These are phyloP conservation scores for Noctua fimbriata DNA, from an alignment of 2,888 invertebrate species.

Conservation along the genomic window DNA sequence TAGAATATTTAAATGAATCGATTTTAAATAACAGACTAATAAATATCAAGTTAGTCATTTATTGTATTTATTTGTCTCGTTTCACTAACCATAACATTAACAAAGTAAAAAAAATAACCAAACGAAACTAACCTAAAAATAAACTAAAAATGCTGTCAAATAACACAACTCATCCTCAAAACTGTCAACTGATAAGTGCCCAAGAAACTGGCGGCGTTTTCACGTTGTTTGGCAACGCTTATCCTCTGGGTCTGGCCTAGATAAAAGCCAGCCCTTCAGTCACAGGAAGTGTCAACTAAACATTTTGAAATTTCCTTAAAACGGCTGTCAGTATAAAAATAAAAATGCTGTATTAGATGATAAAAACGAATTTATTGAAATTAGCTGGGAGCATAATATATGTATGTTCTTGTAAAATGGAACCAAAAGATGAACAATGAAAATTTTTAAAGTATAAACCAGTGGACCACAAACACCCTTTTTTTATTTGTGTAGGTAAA, in stretches of 20 bases:
- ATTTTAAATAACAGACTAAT: neutral
- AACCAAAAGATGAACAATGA: neutral
- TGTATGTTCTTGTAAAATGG: neutral
- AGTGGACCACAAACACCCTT: neutral
- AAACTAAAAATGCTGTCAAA: neutral
- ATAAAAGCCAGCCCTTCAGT: neutral
- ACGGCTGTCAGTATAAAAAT: neutral
- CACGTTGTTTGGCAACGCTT: neutral
- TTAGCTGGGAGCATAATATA: neutral
- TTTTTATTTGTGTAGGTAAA: no score
- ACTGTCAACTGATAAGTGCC: neutral
- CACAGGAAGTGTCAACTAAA: no score
- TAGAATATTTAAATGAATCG: neutral
- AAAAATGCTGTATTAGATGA: neutral
- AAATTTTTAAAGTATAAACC: neutral
- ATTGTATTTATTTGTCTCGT: neutral
- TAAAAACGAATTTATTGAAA: neutral
- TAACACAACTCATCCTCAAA: neutral
- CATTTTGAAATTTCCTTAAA: neutral
- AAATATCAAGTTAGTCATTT: neutral
- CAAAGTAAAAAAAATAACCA: neutral
- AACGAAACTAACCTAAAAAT: constrained; percentile 1
- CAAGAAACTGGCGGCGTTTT: neutral
- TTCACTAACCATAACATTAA: neutral
- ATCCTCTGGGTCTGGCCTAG: neutral